Base-by-base conservation (phyloP, 2,888 invertebrate species). In the Calameuta idolon region DNA sequence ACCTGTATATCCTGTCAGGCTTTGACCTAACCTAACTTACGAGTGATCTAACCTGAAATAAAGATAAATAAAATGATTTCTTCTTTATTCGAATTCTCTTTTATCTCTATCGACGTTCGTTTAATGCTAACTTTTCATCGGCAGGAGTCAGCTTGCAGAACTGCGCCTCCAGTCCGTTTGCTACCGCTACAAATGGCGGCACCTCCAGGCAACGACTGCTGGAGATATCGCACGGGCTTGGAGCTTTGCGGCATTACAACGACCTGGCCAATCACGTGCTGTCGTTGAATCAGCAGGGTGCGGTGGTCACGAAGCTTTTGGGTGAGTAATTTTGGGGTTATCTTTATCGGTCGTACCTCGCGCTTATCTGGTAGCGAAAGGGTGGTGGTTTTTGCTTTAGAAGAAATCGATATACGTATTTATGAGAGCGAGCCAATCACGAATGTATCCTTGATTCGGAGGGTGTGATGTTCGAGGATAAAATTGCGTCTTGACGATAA, bases 191-290 rank as follows among this genome's bases (percentile, higher is more conserved):
- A 79, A 88, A 87, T 84, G 87, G 88, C 73, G 89, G 89, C 75
- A 83, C 87, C 33, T 96, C 96, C 1, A 96, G 96, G 89, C 96
- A 97, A 91, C 93, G 97, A 81, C 93, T 97, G 11, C 92, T 97
- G 87, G 97, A 97, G 91, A 92, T 97, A 84, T 96, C 97, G 71
- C 93, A 93, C 93, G 97, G 92, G 94, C 95, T 92, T 94, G 97
- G 84, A 11, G 91, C 91, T 76, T 93, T 97, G 84, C 93, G 97
- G 84, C 97, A 97, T 89, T 98, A 97, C 86, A 91, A 90, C 90
- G 97, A 98, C 92, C 94, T 98, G 89, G 97, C 97, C 9, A 96
- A 97, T 89, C 97, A 97, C 90, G 96, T 97, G 93, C 94, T 98
- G 78, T 96, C 96, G 80, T 83, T 91, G 77, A 93, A 93, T 87